phyloP scores from a whole-genome alignment of 1,140 invertebrate species.

The Pseudachorutes palmiensis region DNA sequence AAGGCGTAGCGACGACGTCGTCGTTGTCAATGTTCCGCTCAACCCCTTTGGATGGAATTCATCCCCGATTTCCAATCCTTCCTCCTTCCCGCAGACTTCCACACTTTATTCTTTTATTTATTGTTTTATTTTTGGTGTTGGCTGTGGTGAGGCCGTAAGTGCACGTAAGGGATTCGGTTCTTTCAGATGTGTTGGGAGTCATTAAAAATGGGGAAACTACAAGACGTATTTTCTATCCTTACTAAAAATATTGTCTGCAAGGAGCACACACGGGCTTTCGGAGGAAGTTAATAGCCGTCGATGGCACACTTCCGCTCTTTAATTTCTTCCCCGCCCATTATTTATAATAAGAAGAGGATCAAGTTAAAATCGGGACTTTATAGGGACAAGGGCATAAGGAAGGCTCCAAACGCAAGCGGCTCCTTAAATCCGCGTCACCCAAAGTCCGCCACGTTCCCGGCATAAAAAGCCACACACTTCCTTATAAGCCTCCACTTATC shows the following conservation, averaged over 20 bases:
- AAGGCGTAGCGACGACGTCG: too few relatives aligned
- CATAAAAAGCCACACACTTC: background rate
- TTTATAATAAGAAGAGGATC: constrained; percentile 26
- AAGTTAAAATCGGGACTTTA: constrained; percentile 20
- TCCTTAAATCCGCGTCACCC: background rate
- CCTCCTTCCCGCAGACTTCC: too few relatives aligned
- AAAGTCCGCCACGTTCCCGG: background rate
- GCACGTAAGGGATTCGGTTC: background rate
- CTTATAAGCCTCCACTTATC: constrained; percentile 10
- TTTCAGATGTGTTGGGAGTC: background rate
- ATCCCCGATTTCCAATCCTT: background rate
- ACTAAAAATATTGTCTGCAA: background rate
- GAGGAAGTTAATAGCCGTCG: constrained; percentile 12
- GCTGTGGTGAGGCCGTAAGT: background rate
- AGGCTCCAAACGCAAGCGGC: background rate
- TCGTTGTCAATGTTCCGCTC: background rate
- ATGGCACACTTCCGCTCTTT: constrained; percentile 30
- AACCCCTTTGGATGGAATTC: background rate
- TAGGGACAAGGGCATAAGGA: too few relatives aligned
- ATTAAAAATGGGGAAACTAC: background rate
- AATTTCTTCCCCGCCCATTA: constrained; percentile 23
- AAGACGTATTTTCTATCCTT: too few relatives aligned
- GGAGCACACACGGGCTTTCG: background rate
- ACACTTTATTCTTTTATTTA: background rate
- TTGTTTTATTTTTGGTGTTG: background rate